Conservation (phyloP, 2,113 vertebrate genomes). For the Mellivora capensis region DNA sequence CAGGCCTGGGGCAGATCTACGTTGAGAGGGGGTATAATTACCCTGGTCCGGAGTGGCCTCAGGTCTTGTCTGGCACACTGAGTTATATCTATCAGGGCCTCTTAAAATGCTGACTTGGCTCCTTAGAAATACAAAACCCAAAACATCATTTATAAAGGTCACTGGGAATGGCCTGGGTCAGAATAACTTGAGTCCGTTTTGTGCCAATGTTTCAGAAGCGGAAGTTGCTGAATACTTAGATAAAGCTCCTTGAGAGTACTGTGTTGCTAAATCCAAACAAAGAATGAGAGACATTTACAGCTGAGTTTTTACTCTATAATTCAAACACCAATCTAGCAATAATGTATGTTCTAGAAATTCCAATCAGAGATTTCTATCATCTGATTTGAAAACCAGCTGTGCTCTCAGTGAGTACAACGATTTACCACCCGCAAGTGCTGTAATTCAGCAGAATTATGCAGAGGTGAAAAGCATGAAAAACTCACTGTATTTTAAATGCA, state of each 20-base stretch:
- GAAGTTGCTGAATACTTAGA: conserved; percentile 17
- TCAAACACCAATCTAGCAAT: conserved; percentile 47
- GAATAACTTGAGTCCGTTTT: conserved; percentile 28
- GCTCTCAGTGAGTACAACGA: conserved; percentile 8
- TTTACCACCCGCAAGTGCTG: conserved; percentile 36
- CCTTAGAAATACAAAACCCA: conserved; percentile 60
- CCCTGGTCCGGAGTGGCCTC: neutral
- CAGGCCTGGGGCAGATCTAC: conserved; percentile 33
- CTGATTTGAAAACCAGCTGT: conserved; percentile 57
- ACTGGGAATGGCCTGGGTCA: conserved; percentile 48
- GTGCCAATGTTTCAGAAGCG: conserved; percentile 11
- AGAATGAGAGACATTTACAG: conserved; percentile 19
- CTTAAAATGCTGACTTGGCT: conserved; percentile 64
- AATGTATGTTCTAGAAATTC: conserved; percentile 46
- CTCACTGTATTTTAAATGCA: conserved; percentile 10
- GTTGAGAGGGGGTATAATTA: conserved; percentile 41
- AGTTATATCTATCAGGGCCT: conserved; percentile 46
- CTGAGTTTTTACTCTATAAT: conserved; percentile 19
- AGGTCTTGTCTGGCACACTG: conserved; percentile 44
- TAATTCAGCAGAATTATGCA: conserved; percentile 45
- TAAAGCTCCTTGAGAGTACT: conserved; percentile 31
- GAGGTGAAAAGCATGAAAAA: conserved; percentile 26
- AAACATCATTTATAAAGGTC: conserved; percentile 65
- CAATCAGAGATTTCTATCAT: conserved; percentile 60
- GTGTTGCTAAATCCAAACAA: conserved; percentile 23